phyloP scores from a whole-genome alignment of 1,140 invertebrate species.

The Dendrolimus kikuchii region DNA sequence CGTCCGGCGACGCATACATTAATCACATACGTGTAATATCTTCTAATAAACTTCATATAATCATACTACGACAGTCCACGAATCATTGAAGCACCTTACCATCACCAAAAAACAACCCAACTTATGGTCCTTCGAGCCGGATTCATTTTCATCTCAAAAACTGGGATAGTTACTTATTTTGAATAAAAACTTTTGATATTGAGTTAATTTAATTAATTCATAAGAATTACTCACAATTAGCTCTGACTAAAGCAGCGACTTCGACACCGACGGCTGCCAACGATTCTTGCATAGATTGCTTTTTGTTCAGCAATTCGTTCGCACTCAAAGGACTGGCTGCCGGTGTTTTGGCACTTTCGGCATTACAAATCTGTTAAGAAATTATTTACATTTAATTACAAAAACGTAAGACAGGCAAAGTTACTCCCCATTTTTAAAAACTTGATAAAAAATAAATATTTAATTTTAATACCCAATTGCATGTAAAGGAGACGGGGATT shows the following conservation, averaged over 20 bases:
- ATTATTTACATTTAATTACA: neutral
- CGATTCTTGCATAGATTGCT: conserved; percentile 17
- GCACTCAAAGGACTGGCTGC: conserved; percentile 1
- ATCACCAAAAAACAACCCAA: no score
- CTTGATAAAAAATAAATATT: neutral
- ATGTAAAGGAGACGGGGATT: no score
- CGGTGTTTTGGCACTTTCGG: neutral
- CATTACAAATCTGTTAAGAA: conserved; percentile 4
- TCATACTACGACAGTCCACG: no score
- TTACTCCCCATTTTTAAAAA: no score
- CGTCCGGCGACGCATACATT: no score
- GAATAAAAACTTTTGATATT: neutral
- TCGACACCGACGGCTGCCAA: conserved; percentile 13
- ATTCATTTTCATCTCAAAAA: no score
- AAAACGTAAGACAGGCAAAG: no score
- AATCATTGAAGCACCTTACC: no score
- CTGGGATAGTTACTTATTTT: no score
- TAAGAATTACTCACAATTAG: conserved; percentile 16
- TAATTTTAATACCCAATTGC: neutral
- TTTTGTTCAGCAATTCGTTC: conserved; percentile 4
- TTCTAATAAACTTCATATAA: no score
- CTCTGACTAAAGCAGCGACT: conserved; percentile 15
- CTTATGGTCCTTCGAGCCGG: no score
- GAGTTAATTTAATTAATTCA: neutral
- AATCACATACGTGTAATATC: no score